Percentiles rank a stretch among this genome's conserved stretches.
Evolutionary conservation across 2,797 vertebrate species (phyloP).

Genomic region (Cryptoblepharus egeriae): DNA sequence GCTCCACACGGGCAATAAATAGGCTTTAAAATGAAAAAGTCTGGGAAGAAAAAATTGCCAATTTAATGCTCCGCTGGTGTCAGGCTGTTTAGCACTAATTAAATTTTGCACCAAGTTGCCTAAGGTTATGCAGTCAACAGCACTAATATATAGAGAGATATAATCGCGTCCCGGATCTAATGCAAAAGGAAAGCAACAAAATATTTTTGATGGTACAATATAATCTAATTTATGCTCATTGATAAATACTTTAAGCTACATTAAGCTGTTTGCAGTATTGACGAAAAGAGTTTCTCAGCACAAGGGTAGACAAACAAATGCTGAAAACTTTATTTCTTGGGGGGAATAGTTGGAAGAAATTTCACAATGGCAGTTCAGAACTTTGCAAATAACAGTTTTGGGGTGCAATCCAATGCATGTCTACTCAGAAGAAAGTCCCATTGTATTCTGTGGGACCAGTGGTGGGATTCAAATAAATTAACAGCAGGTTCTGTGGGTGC

Average conservation of each 20-base stretch:
- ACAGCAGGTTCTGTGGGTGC: too few species aligned
- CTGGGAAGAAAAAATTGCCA: constrained; percentile 12
- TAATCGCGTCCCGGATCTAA: not conserved
- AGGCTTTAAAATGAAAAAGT: constrained; percentile 22
- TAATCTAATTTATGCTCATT: constrained; percentile 38
- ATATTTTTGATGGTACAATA: not conserved
- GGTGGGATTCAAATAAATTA: too few species aligned
- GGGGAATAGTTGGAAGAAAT: constrained; percentile 60
- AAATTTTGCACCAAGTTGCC: constrained; percentile 24
- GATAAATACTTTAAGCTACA: constrained; percentile 48
- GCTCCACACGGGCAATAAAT: constrained; percentile 24
- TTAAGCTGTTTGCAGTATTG: constrained; percentile 44
- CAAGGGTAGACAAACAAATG: constrained; percentile 44
- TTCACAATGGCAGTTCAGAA: constrained; percentile 55
- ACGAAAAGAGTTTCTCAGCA: constrained; percentile 12
- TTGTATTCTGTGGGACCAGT: too few species aligned
- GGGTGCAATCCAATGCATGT: too few species aligned
- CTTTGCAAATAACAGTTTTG: constrained; percentile 47
- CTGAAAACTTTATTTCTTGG: constrained; percentile 42
- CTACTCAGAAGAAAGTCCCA: too few species aligned
- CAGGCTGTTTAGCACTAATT: constrained; percentile 33
- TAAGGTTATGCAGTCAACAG: not conserved
- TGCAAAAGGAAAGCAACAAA: not conserved
- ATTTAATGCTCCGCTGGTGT: constrained; percentile 23
- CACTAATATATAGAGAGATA: constrained; percentile 26